Base-by-base conservation (phyloP, 2,888 invertebrate species). In the Cheilosia soror region DNA sequence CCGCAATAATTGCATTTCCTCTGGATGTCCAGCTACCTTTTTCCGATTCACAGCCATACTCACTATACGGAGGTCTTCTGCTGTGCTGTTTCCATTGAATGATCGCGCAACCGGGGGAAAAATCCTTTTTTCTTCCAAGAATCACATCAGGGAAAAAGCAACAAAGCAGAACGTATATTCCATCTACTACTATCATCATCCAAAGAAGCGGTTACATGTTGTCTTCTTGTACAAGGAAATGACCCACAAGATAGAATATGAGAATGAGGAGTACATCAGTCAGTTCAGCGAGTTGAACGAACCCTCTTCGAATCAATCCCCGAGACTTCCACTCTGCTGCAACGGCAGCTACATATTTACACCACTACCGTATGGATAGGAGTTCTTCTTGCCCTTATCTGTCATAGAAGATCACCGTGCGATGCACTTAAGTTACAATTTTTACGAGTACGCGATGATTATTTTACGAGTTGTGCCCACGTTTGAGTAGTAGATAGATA, bases 381-480 rank as follows among this genome's bases (percentile, higher is more conserved):
- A 57, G 60, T 37, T 37, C 37, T 78, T 80, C 69, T 75, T 84
- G 73, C 69, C 84, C 80, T 80, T 85, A 81, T 85, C 81, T 81
- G 66, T 63, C 62, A 55, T 80, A 72, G 75, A 72, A 77, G 57
- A 85, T 84, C 84, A 60, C 65, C n/a, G 44, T 68, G 15, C 47
- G 60, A 71, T 80, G 75, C 66, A 84, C 81, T 81, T 71, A 77
- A 76, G 63, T 85, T 66, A 62, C 66, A 76, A 55, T 68, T 85
- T 81, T 81, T 76, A 85, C 69, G 80, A 85, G 80, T 76, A 66
- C 58, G 66, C 69, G 53, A 69, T 79, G 72, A 78, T 73, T 84
- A 25, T 65, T 76, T 60, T 40, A 58, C 62, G 58, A 51, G 80
- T 60, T 47, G 27, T 60, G 15, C 15, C 7, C 44, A 11, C 58